phyloP scores from a whole-genome alignment of 2,113 vertebrate genomes.

The Thamnophis sirtalis region DNA sequence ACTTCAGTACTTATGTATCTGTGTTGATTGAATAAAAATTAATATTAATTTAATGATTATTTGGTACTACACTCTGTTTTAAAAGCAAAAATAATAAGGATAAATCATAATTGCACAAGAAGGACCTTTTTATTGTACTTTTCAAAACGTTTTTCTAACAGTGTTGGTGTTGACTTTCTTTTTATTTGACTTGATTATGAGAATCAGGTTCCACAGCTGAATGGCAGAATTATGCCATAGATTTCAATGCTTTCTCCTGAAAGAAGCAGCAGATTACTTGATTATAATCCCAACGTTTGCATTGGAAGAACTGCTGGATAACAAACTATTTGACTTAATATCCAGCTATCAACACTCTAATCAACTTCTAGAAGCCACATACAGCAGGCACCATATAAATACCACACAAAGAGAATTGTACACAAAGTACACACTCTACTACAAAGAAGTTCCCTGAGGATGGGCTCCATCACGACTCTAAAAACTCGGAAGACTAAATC shows the following conservation, averaged over 20 bases:
- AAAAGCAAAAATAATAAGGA: background rate
- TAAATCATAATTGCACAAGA: background rate
- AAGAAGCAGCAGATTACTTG: background rate
- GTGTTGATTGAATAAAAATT: conserved; percentile 13
- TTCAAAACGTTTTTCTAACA: background rate
- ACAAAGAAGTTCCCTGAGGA: background rate
- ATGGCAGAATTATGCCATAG: background rate
- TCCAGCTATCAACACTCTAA: background rate
- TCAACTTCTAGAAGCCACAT: background rate
- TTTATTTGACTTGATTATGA: background rate
- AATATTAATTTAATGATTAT: background rate
- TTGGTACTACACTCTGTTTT: background rate
- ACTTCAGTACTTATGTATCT: background rate
- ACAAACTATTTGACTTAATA: background rate
- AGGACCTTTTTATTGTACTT: background rate
- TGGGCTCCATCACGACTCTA: background rate
- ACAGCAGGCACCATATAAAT: background rate
- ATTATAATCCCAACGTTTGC: background rate
- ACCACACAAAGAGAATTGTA: no score
- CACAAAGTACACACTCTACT: background rate
- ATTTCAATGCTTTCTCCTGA: background rate
- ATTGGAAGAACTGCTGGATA: background rate
- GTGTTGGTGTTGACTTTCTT: background rate
- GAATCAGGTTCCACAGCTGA: background rate
- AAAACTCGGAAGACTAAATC: background rate